Evolutionary conservation across 2,797 vertebrate species (phyloP).

Genomic region (Parauchenoglanis punctatus): DNA sequence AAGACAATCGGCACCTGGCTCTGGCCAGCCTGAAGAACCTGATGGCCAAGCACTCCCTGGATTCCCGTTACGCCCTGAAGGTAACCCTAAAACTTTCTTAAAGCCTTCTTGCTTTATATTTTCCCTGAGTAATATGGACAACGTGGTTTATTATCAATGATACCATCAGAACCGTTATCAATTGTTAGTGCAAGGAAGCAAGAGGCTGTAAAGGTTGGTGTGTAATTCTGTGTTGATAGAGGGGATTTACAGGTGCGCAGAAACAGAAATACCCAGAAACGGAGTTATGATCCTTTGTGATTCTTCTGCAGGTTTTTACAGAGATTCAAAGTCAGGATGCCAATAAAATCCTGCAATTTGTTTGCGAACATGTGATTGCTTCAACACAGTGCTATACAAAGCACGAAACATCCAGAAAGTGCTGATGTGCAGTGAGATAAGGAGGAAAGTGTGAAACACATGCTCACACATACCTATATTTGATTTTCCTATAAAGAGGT

Average conservation of each 20-base stretch:
- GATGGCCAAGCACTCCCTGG: constrained; percentile 97
- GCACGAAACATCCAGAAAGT: neutral
- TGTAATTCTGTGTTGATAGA: neutral
- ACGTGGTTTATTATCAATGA: neutral
- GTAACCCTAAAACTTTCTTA: constrained; percentile 66
- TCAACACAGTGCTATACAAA: neutral
- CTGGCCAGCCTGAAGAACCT: constrained; percentile 94
- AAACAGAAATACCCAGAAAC: neutral
- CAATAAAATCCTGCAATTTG: neutral
- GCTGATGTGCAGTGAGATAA: neutral
- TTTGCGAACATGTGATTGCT: neutral
- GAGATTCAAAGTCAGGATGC: neutral
- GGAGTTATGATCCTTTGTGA: neutral
- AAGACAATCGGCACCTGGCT: constrained; percentile 92
- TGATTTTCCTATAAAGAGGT: neutral
- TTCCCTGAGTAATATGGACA: neutral
- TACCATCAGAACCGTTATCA: neutral
- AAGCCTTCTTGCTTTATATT: neutral
- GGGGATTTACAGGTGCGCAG: neutral
- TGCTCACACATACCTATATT: neutral
- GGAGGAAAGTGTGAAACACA: neutral
- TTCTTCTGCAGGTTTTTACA: neutral
- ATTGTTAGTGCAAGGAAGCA: neutral
- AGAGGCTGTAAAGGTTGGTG: neutral
- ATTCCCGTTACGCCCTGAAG: constrained; percentile 88